Evolutionary conservation across 2,797 vertebrate genomes (phyloP), one percentile per base, ranked within the genome.

Genomic region (Ctenopoma multispine): DNA sequence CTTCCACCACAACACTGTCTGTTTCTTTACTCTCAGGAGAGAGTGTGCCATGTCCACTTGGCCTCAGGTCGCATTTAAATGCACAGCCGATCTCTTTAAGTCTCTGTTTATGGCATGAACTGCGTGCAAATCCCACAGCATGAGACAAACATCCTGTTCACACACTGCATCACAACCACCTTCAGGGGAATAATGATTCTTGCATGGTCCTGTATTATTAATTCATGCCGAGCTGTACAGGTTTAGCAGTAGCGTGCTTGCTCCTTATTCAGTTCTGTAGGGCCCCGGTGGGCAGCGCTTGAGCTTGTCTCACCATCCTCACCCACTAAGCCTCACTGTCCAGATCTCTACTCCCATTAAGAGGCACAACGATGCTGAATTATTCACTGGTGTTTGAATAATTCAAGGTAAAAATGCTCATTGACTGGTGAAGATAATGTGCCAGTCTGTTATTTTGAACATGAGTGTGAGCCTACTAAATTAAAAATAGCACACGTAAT

Each of bases 351-450:
- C 73, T 64, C 69, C 75, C 85, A 85, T 87, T 87, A 90, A 50
- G 67, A 72, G 77, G 40, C 68, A 76, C 80, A 84, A 87, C 54
- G 48, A 73, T 50, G 56, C 73, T 92, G 64, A 91, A 93, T 93
- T 84, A 93, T 92, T 92, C 69, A 92, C 78, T 1, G 18, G 17
- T 23, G 72, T 77, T 68, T 92, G 77, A 91, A 93, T 93, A 87
- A 92, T 92, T 91, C 80, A 92, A 79, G 63, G 65, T 66, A 65
- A 80, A 83, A 59, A 67, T 0, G 61, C 72, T 79, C 51, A 57
- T 77, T 69, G 70, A 80, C 72, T 46, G 49, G 12, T 18, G 43
- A 54, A 68, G 63, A 63, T 75, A 72, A 69, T 36, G 65, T 63
- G 23, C 60, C 77, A 62, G 61, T 79, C 31, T 64, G 66, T 47